A percentile compares a stretch with the other conserved stretches of the same genome.
phyloP scores from a whole-genome alignment of 2,797 vertebrate genomes.

The Melanotaenia nigrans region DNA sequence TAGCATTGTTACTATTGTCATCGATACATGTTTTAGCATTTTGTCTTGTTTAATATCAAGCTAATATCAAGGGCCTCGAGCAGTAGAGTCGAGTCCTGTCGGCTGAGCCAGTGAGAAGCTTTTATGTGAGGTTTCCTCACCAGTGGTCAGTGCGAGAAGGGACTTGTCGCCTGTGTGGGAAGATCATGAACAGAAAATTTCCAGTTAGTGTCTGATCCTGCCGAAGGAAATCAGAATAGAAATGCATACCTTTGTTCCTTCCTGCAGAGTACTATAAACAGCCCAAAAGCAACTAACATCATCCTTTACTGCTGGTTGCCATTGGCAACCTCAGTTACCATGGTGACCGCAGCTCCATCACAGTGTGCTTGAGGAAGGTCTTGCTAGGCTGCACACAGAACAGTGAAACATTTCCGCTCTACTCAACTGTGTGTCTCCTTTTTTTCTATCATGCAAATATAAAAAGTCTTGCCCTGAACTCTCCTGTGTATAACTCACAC shows the following conservation, averaged over 20 bases:
- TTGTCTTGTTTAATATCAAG: not conserved
- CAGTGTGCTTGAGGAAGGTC: constrained; percentile 2
- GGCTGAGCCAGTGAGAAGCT: not conserved
- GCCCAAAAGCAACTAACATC: constrained; percentile 16
- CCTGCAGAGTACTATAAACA: constrained; percentile 2
- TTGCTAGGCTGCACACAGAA: constrained; percentile 14
- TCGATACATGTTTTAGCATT: not conserved
- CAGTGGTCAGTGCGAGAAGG: constrained; percentile 66
- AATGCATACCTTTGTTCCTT: constrained; percentile 29
- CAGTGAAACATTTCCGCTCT: constrained; percentile 26
- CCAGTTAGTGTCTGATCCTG: constrained; percentile 11
- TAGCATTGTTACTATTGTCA: not conserved
- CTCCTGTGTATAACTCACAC: not conserved
- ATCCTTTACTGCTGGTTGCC: constrained; percentile 37
- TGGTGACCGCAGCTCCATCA: constrained; percentile 43
- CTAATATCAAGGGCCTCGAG: too few relatives aligned
- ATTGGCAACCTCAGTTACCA: constrained; percentile 49
- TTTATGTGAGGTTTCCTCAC: constrained; percentile 39
- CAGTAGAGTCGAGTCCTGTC: not conserved
- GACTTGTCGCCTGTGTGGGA: constrained; percentile 61
- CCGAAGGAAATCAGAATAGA: not conserved
- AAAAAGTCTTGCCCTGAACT: not conserved
- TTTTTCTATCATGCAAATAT: constrained; percentile 18
- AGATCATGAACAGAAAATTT: constrained; percentile 14
- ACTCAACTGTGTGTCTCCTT: constrained; percentile 8